Conservation (phyloP, 2,888 invertebrate species). For the Hecatera dysodea region DNA sequence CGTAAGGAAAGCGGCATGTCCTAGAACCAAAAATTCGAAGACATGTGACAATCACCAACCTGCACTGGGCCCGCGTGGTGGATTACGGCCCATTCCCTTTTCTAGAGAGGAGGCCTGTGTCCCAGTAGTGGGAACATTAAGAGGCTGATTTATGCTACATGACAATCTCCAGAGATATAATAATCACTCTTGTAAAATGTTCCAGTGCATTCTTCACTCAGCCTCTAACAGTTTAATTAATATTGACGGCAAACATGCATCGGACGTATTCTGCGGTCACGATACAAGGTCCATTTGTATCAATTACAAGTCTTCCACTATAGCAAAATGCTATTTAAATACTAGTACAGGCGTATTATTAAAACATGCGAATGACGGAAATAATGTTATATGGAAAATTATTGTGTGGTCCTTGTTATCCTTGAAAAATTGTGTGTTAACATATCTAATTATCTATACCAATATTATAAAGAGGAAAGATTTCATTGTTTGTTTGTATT, state of each 20-base stretch:
- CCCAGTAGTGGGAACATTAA: too few relatives aligned
- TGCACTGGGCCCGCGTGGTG: too few relatives aligned
- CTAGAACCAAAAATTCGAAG: too few relatives aligned
- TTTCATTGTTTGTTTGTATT: too few relatives aligned
- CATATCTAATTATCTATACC: not conserved
- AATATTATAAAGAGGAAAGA: too few relatives aligned
- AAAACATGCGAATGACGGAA: conserved; percentile 24
- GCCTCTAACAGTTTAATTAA: conserved; percentile 32
- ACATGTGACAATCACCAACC: too few relatives aligned
- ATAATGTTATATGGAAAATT: conserved; percentile 29
- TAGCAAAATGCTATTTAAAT: conserved; percentile 23
- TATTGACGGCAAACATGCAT: conserved; percentile 32
- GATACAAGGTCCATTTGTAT: conserved; percentile 72
- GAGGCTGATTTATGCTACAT: not conserved
- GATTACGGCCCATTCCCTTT: too few relatives aligned
- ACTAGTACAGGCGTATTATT: not conserved
- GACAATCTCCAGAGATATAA: not conserved
- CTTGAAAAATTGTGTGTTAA: conserved; percentile 8
- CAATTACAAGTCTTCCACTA: conserved; percentile 65
- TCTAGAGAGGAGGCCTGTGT: too few relatives aligned
- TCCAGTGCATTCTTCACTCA: not conserved
- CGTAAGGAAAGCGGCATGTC: too few relatives aligned
- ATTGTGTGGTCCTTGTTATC: conserved; percentile 1
- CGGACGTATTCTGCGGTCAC: conserved; percentile 63
- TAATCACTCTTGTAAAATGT: not conserved